These are phyloP conservation scores for Denticeps clupeoides DNA, from an alignment of 2,797 vertebrate genomes.

Conservation along the genomic window DNA sequence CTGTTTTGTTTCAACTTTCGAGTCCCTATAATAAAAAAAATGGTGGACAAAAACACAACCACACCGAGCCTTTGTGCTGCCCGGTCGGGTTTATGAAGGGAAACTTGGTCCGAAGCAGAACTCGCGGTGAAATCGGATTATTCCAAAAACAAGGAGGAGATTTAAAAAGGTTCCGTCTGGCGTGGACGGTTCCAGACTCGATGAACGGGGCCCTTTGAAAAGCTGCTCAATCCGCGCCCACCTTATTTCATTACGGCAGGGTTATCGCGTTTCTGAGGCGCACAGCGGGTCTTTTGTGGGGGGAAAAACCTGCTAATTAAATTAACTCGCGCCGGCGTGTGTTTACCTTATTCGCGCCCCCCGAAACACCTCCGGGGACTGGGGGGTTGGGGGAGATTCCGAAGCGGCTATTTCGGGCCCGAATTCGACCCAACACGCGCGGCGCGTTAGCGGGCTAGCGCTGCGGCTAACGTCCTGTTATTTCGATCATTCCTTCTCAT, in stretches of 20 bases:
- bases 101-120: too few relatives aligned
- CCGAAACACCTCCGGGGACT: slow-evolving; percentile 29
- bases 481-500: too few relatives aligned
- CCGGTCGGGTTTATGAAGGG: too few relatives aligned
- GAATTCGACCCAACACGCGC: too few relatives aligned
- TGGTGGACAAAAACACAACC: too few relatives aligned
- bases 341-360: slow-evolving; percentile 22
- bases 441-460: too few relatives aligned
- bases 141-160: background rate
- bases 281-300: slow-evolving; percentile 38
- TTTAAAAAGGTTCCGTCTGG: background rate
- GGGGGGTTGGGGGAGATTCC: slow-evolving; percentile 27
- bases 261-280: slow-evolving; percentile 34
- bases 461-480: too few relatives aligned
- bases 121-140: background rate
- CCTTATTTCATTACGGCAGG: slow-evolving; percentile 33
- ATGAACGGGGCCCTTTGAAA: slow-evolving; percentile 25
- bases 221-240: slow-evolving; percentile 24
- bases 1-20: too few relatives aligned
- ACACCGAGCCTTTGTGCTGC: too few relatives aligned
- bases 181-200: slow-evolving; percentile 4
- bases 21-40: too few relatives aligned
- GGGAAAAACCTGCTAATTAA: slow-evolving; percentile 27
- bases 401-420: slow-evolving; percentile 23
- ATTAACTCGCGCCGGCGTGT: slow-evolving; percentile 21